These are phyloP conservation scores for Pseudochromis fuscus DNA, from an alignment of 2,797 vertebrate species.

Conservation along the genomic window DNA sequence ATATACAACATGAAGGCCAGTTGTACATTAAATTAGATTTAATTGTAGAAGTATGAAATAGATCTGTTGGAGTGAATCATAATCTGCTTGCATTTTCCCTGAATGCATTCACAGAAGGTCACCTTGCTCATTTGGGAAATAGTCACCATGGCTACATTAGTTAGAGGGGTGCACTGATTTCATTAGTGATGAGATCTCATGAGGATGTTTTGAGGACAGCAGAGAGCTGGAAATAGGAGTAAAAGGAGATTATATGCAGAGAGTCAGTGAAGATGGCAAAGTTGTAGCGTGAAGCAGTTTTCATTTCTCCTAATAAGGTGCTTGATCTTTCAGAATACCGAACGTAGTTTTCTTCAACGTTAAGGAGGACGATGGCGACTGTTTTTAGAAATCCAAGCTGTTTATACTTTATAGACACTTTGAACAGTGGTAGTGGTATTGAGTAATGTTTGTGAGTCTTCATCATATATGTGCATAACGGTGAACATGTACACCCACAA, in stretches of 20 bases:
- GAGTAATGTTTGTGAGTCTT: not conserved
- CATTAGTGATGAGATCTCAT: slow-evolving; percentile 79
- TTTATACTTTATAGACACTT: not conserved
- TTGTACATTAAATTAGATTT: slow-evolving; percentile 55
- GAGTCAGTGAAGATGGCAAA: slow-evolving; percentile 19
- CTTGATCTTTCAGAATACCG: not conserved
- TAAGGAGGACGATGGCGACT: not conserved
- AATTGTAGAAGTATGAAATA: slow-evolving; percentile 42
- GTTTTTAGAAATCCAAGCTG: slow-evolving; percentile 7
- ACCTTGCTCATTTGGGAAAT: slow-evolving; percentile 80
- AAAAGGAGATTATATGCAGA: slow-evolving; percentile 21
- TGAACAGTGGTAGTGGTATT: not conserved
- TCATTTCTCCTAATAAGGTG: slow-evolving; percentile 18
- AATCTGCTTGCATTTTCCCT: slow-evolving; percentile 66
- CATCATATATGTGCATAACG: no score
- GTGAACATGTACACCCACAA: not conserved
- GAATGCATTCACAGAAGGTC: slow-evolving; percentile 76
- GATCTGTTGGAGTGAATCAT: slow-evolving; percentile 52
- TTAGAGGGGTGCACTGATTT: slow-evolving; percentile 75
- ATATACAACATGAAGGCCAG: slow-evolving; percentile 16
- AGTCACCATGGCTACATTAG: slow-evolving; percentile 81
- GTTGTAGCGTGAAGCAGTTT: slow-evolving; percentile 33
- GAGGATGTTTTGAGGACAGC: slow-evolving; percentile 71
- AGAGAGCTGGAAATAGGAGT: slow-evolving; percentile 31
- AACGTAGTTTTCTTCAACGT: not conserved